phyloP scores from a whole-genome alignment of 30 jellyfish, hydroid and myxozoan species.

The Aurelia aurita complex sp. Pacific region DNA sequence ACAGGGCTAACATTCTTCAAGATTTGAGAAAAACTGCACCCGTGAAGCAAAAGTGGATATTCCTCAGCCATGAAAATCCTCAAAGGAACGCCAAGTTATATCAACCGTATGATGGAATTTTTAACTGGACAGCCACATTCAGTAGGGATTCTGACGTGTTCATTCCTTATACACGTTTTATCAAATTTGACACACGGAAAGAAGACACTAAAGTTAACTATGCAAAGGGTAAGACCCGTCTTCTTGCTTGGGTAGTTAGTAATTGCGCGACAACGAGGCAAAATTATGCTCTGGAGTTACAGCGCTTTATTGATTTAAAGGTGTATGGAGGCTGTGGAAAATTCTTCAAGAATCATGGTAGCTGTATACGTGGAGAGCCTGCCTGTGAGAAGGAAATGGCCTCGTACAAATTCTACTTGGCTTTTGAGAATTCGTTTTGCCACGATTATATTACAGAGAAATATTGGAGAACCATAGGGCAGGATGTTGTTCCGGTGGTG shows the following conservation, averaged over 20 bases:
- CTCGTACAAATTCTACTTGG: slow-evolving; percentile 66
- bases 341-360: slow-evolving; percentile 40
- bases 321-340: slow-evolving; percentile 81
- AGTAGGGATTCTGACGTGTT: slow-evolving; percentile 15
- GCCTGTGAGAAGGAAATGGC: slow-evolving; percentile 55
- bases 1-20: neutral
- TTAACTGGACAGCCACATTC: slow-evolving; percentile 51
- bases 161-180: slow-evolving; percentile 20
- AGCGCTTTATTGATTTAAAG: slow-evolving; percentile 56
- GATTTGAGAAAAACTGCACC: neutral
- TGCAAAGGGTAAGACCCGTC: slow-evolving; percentile 64
- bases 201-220: neutral
- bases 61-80: slow-evolving; percentile 43
- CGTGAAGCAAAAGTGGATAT: slow-evolving; percentile 21
- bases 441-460: slow-evolving; percentile 85
- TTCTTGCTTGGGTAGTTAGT: slow-evolving; percentile 70
- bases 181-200: neutral
- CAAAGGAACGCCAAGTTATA: neutral
- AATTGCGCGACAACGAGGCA: slow-evolving; percentile 66
- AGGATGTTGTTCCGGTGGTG: slow-evolving; percentile 76
- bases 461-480: slow-evolving; percentile 56
- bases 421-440: slow-evolving; percentile 86
- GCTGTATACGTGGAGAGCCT: slow-evolving; percentile 29
- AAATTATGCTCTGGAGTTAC: slow-evolving; percentile 72
- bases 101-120: slow-evolving; percentile 13